Percentiles rank a stretch among this genome's conserved stretches.
Conservation (phyloP, 2,888 invertebrate genomes). For the Drosophila vallismaia region DNA sequence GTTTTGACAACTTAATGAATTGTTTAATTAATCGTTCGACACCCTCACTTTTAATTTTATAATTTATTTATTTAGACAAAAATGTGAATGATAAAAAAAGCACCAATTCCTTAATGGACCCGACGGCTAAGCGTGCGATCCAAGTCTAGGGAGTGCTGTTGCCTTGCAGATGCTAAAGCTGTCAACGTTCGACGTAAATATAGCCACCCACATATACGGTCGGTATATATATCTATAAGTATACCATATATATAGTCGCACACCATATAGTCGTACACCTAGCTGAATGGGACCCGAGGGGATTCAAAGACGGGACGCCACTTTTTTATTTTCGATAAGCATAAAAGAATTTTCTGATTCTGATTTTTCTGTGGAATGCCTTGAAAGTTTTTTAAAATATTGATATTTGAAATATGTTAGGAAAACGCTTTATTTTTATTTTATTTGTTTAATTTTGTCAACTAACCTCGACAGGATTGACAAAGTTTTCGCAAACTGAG, state of each 20-base stretch:
- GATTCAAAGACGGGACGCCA: constrained; percentile 9
- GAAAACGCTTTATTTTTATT: background rate
- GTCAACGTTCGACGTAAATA: constrained; percentile 45
- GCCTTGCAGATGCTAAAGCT: constrained; percentile 31
- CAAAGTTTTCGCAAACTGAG: constrained; percentile 66
- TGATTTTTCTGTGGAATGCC: constrained; percentile 18
- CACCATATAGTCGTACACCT: background rate
- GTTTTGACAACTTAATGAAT: constrained; percentile 65
- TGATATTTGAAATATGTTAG: constrained; percentile 1
- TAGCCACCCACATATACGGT: constrained; percentile 25
- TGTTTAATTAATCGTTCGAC: constrained; percentile 54
- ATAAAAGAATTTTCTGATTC: constrained; percentile 9
- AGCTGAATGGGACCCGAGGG: constrained; percentile 19
- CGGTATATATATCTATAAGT: background rate
- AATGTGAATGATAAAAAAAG: background rate
- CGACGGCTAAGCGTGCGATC: constrained; percentile 14
- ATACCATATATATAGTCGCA: too few species aligned
- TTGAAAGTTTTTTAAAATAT: constrained; percentile 25
- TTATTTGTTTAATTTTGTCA: constrained; percentile 10
- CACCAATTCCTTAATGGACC: constrained; percentile 23
- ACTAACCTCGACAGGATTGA: constrained; percentile 68
- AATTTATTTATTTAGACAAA: constrained; percentile 42
- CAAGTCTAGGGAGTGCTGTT: background rate
- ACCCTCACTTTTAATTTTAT: constrained; percentile 1
- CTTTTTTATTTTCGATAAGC: background rate